These are phyloP conservation scores for Elephantulus edwardii DNA, from an alignment of 2,113 vertebrate genomes.

Conservation along the genomic window DNA sequence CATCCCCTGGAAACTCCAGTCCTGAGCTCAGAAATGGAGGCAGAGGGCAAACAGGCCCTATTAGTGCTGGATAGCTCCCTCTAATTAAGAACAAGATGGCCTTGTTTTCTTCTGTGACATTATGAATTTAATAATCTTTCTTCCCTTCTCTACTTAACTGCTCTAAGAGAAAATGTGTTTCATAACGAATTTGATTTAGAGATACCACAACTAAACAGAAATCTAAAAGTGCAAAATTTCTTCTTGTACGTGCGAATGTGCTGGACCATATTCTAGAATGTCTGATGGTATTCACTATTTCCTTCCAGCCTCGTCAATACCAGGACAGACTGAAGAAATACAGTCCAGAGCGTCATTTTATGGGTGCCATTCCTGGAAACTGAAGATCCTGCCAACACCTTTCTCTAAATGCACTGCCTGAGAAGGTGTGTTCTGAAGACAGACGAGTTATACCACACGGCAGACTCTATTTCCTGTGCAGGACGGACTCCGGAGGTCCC, in stretches of 20 bases:
- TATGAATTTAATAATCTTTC: not conserved
- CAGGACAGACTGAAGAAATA: constrained; percentile 28
- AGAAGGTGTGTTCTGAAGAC: constrained; percentile 43
- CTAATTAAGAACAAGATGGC: not conserved
- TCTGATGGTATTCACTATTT: constrained; percentile 28
- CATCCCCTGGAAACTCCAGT: too few species aligned
- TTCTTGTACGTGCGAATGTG: not conserved
- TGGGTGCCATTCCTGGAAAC: constrained; percentile 56
- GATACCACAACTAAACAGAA: constrained; percentile 38
- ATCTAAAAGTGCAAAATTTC: not conserved
- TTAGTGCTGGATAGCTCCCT: constrained; percentile 18
- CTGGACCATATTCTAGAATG: not conserved
- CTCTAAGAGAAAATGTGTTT: constrained; percentile 26
- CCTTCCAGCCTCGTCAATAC: not conserved
- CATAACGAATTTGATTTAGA: constrained; percentile 32
- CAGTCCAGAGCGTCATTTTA: constrained; percentile 11
- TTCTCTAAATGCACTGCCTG: constrained; percentile 34
- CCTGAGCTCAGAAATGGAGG: too few species aligned
- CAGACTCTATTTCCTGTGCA: constrained; percentile 69
- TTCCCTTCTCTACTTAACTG: constrained; percentile 29
- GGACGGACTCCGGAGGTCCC: constrained; percentile 18
- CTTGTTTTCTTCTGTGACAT: not conserved
- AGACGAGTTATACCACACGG: constrained; percentile 19
- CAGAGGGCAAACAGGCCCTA: too few species aligned
- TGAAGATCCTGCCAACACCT: not conserved